A percentile compares a stretch with the other conserved stretches of the same genome.
These are phyloP conservation scores for Chondrosia reniformis DNA, from an alignment of 37 sponge, comb jelly and placozoan species.

Conservation along the genomic window DNA sequence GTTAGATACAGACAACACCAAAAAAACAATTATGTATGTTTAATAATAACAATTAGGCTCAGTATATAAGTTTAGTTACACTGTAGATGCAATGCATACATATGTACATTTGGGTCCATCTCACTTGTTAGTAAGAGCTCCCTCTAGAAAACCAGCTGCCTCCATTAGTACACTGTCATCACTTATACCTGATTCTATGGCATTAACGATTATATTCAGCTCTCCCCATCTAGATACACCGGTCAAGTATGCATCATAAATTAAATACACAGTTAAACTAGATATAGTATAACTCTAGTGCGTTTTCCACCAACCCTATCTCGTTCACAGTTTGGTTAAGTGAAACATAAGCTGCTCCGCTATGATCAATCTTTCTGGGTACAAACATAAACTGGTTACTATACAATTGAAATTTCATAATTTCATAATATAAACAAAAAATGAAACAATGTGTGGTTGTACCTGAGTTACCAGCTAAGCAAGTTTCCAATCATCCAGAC, in stretches of 20 bases:
- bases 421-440: no score
- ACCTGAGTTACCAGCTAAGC: neutral
- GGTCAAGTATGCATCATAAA: neutral
- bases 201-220: constrained; percentile 24
- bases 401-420: no score
- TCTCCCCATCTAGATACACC: constrained; percentile 32
- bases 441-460: no score
- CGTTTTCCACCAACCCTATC: constrained; percentile 24
- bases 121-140: constrained; percentile 44
- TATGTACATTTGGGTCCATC: no score
- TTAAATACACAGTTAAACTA: neutral
- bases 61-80: no score
- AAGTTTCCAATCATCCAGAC: neutral
- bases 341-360: constrained; percentile 36
- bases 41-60: no score
- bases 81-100: no score
- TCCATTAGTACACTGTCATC: constrained; percentile 19
- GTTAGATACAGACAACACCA: no score
- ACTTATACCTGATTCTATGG: neutral
- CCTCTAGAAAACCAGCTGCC: constrained; percentile 50
- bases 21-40: no score
- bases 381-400: neutral
- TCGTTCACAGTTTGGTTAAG: constrained; percentile 24
- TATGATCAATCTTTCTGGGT: constrained; percentile 19
- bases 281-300: neutral